A percentile compares a stretch with the other conserved stretches of the same genome.
Conservation (phyloP, 1,140 invertebrate species). For the Drosophila nikananu region DNA sequence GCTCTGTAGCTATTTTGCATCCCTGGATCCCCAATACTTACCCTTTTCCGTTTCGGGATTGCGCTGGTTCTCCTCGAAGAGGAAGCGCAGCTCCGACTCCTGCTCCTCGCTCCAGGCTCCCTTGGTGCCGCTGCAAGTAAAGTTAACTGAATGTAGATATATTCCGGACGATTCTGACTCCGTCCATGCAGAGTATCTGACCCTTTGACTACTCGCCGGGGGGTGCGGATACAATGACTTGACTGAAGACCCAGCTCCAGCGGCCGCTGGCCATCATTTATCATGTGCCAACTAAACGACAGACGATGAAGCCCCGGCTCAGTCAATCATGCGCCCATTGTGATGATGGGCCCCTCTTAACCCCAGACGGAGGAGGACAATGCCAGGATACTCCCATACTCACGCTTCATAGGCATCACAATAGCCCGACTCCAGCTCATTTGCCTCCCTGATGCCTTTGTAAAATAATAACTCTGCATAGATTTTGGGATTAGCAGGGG, state of each 20-base stretch:
- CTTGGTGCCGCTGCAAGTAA: slow-evolving; percentile 69
- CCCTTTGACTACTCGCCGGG: slow-evolving; percentile 26
- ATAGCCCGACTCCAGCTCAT: slow-evolving; percentile 96
- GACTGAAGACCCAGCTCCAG: slow-evolving; percentile 4
- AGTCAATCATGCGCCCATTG: slow-evolving; percentile 80
- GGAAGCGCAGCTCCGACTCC: slow-evolving; percentile 92
- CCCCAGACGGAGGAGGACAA: slow-evolving; percentile 51
- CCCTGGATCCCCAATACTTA: slow-evolving; percentile 64
- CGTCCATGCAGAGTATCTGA: slow-evolving; percentile 7
- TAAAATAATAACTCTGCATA: slow-evolving; percentile 98
- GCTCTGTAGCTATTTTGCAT: not conserved
- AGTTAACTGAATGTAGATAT: slow-evolving; percentile 18
- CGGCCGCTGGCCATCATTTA: slow-evolving; percentile 63
- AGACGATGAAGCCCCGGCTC: slow-evolving; percentile 59
- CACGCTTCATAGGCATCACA: slow-evolving; percentile 88
- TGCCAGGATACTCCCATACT: slow-evolving; percentile 12
- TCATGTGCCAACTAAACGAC: slow-evolving; percentile 64
- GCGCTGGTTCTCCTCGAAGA: slow-evolving; percentile 94
- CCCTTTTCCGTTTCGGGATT: slow-evolving; percentile 88
- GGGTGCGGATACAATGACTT: slow-evolving; percentile 38
- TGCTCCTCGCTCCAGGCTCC: slow-evolving; percentile 93
- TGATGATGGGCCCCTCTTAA: slow-evolving; percentile 65
- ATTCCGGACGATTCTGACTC: slow-evolving; percentile 7
- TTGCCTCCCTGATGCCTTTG: slow-evolving; percentile 93
- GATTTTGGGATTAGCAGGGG: slow-evolving; percentile 93